A percentile compares a stretch with the other conserved stretches of the same genome.
These are phyloP conservation scores for Malurus cyaneus DNA, from an alignment of 2,113 vertebrate genomes.

Conservation along the genomic window DNA sequence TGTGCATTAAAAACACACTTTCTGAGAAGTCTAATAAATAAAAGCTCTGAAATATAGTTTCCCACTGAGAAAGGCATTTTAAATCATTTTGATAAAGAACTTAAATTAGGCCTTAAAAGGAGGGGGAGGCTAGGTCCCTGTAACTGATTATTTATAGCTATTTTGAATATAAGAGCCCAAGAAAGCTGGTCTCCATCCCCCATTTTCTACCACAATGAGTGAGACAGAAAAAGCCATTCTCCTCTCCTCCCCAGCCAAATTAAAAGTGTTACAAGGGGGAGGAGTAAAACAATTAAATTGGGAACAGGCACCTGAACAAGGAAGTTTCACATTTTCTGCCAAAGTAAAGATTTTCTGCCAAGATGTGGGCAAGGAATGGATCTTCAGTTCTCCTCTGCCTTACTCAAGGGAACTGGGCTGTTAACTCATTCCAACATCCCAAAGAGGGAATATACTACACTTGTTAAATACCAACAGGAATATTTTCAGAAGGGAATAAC, in stretches of 20 bases:
- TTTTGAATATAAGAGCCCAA: slow-evolving; percentile 67
- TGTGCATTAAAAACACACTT: slow-evolving; percentile 83
- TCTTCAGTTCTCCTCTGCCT: background rate
- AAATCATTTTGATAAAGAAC: slow-evolving; percentile 83
- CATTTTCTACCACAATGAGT: slow-evolving; percentile 18
- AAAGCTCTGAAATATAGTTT: slow-evolving; percentile 79
- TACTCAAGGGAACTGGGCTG: background rate
- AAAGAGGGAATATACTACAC: background rate
- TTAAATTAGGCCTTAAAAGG: slow-evolving; percentile 76
- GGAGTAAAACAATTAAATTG: background rate
- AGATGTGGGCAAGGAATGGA: background rate
- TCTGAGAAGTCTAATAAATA: slow-evolving; percentile 81
- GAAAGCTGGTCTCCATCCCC: slow-evolving; percentile 26
- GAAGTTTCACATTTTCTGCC: background rate
- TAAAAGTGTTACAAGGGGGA: background rate
- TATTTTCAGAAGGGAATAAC: background rate
- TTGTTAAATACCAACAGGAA: background rate
- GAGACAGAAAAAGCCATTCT: background rate
- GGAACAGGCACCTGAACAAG: background rate
- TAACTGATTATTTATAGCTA: slow-evolving; percentile 80
- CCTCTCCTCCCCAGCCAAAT: background rate
- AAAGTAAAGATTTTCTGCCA: background rate
- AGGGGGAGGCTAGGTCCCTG: slow-evolving; percentile 49
- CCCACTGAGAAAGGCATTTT: slow-evolving; percentile 75
- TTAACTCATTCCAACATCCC: background rate